phyloP scores from a whole-genome alignment of 2,888 invertebrate species.

The Yponomeuta sedellus region DNA sequence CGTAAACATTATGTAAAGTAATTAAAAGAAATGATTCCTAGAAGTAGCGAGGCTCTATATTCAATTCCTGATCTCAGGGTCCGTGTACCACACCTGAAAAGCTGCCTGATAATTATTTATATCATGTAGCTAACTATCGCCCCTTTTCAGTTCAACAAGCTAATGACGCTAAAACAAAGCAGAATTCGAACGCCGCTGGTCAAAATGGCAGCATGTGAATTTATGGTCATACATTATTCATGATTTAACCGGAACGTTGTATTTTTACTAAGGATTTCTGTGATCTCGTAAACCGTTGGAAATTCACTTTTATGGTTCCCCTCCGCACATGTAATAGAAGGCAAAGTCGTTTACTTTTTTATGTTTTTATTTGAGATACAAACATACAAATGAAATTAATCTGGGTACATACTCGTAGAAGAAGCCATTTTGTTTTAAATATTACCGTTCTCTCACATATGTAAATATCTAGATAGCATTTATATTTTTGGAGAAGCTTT shows the following conservation, averaged over 20 bases:
- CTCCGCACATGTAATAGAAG: background rate
- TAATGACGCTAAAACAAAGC: background rate
- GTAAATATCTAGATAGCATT: no score
- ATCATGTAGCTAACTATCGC: background rate
- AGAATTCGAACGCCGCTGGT: background rate
- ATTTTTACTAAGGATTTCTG: no score
- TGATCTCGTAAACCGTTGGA: background rate
- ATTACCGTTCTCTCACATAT: background rate
- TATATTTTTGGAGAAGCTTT: no score
- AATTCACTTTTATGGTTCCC: constrained; percentile 7
- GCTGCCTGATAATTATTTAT: background rate
- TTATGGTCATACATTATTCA: constrained; percentile 1
- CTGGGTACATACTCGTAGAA: background rate
- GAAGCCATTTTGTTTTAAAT: background rate
- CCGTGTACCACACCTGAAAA: background rate
- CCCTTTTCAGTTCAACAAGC: background rate
- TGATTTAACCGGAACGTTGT: background rate
- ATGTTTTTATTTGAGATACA: constrained; percentile 4
- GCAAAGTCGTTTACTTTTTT: background rate
- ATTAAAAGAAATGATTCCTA: no score
- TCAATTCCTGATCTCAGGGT: no score
- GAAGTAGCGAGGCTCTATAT: no score
- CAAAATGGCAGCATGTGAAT: background rate
- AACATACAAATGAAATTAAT: background rate
- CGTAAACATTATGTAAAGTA: no score